Evolutionary conservation across 1,140 invertebrate species (phyloP).

Genomic region (Venturia canescens): DNA sequence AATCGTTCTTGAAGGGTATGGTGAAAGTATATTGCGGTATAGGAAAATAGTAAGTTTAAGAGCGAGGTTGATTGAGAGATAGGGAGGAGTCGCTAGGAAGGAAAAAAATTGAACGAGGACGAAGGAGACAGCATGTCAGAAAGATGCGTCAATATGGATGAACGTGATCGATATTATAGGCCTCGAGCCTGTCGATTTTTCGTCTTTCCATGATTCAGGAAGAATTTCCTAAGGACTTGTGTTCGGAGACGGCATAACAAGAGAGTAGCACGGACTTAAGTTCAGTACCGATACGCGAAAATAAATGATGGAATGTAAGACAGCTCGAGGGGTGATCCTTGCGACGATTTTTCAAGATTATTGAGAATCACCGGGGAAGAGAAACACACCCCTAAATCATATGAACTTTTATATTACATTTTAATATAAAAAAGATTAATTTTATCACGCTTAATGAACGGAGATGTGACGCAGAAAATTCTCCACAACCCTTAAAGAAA

Average conservation of each 20-base stretch:
- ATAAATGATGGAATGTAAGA: not conserved
- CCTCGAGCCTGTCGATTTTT: not conserved
- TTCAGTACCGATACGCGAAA: not conserved
- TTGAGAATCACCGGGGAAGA: not conserved
- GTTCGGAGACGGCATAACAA: slow-evolving; percentile 4
- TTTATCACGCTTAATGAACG: not conserved
- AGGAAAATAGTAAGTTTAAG: not conserved
- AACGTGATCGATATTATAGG: not conserved
- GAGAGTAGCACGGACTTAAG: not conserved
- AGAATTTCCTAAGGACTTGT: slow-evolving; percentile 7
- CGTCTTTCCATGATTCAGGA: slow-evolving; percentile 3
- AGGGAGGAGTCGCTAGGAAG: too few species aligned
- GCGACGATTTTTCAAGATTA: slow-evolving; percentile 8
- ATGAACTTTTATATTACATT: not conserved
- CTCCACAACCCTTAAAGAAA: too few species aligned
- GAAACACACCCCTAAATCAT: not conserved
- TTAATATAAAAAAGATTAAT: not conserved
- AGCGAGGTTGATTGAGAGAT: not conserved
- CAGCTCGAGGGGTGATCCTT: not conserved
- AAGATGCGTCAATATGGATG: too few species aligned
- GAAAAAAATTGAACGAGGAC: not conserved
- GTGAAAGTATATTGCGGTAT: not conserved
- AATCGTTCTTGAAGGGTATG: slow-evolving; percentile 22
- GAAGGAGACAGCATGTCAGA: slow-evolving; percentile 6
- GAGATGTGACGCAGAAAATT: too few species aligned